Percentiles rank a stretch among this genome's conserved stretches.
These are phyloP conservation scores for Tipula lateralis DNA, from an alignment of 2,888 invertebrate genomes.

Conservation along the genomic window DNA sequence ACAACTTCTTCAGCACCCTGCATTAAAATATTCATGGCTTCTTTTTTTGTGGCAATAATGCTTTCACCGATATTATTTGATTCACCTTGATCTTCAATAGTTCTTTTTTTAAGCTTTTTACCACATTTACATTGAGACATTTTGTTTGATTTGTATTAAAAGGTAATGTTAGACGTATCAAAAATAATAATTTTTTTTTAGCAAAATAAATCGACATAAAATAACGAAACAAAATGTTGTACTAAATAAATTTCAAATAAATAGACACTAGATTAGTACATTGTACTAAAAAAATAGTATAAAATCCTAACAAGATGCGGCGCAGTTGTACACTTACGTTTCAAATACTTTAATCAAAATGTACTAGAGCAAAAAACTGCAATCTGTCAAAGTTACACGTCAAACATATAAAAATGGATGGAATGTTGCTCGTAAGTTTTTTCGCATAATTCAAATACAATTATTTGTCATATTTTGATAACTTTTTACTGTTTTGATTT, in stretches of 20 bases:
- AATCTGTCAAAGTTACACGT: conserved; percentile 36
- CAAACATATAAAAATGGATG: conserved; percentile 43
- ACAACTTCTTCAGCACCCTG: not conserved
- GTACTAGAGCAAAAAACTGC: not conserved
- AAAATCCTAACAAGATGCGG: not conserved
- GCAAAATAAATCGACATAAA: not conserved
- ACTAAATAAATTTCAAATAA: not conserved
- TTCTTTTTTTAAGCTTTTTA: not conserved
- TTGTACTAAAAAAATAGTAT: not conserved
- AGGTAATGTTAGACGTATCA: not conserved
- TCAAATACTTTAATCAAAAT: not conserved
- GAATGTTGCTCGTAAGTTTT: conserved; percentile 46
- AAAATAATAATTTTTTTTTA: not conserved
- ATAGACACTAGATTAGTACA: not conserved
- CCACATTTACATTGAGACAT: not conserved
- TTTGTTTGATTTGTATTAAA: not conserved
- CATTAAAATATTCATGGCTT: not conserved
- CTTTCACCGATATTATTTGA: not conserved
- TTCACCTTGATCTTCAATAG: not conserved
- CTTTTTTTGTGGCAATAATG: not conserved
- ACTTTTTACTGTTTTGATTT: conserved; percentile 31
- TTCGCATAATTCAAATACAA: not conserved
- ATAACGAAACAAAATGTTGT: not conserved
- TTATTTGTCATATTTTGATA: not conserved
- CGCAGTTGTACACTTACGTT: not conserved